These are phyloP conservation scores for Leiothrix lutea DNA, from an alignment of 2,113 vertebrate species.

Conservation along the genomic window DNA sequence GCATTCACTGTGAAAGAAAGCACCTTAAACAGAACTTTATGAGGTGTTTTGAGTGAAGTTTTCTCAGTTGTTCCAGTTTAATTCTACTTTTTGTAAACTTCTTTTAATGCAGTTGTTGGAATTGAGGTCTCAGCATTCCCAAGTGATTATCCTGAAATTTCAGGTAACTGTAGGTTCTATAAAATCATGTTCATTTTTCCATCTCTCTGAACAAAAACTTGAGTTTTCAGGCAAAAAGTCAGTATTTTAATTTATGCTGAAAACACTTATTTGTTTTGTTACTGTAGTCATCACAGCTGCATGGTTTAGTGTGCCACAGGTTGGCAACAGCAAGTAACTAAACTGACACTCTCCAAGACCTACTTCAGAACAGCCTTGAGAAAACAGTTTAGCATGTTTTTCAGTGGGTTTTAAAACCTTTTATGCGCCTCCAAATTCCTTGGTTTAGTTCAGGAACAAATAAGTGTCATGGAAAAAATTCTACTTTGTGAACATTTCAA, in stretches of 20 bases:
- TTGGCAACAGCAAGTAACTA: background rate
- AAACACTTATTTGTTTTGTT: accelerated
- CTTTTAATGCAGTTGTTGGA: background rate
- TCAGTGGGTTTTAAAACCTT: background rate
- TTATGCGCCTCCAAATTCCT: background rate
- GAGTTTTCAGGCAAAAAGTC: background rate
- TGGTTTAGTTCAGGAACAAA: background rate
- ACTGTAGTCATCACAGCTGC: background rate
- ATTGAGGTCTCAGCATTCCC: background rate
- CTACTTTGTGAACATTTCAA: background rate
- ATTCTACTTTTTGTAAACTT: background rate
- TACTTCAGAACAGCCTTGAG: background rate
- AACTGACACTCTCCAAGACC: background rate
- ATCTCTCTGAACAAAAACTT: background rate
- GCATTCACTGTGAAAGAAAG: background rate
- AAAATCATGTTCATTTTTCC: background rate
- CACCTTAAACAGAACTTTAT: background rate
- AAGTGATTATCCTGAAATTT: background rate
- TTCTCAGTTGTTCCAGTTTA: background rate
- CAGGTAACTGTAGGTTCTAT: background rate
- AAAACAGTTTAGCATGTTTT: background rate
- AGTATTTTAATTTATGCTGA: background rate
- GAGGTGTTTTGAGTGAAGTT: background rate
- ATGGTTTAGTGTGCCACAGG: background rate
- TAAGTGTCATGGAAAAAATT: background rate